Conservation (phyloP, 2,113 vertebrate species). For the Lipophrys pholis region DNA sequence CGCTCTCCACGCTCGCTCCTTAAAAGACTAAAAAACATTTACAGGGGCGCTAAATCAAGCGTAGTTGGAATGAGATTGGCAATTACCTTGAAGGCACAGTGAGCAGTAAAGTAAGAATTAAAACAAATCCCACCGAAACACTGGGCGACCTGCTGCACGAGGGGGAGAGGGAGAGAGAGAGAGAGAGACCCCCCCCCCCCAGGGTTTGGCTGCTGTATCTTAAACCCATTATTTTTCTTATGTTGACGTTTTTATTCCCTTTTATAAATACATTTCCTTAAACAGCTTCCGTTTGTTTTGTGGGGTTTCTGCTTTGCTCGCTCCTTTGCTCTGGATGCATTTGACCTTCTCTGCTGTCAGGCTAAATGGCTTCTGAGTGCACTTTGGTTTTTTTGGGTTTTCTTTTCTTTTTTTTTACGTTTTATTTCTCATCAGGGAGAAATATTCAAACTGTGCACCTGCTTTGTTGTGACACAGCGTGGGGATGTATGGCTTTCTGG, state of each 20-base stretch:
- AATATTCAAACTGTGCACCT: conserved; percentile 28
- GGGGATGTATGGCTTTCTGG: conserved; percentile 23
- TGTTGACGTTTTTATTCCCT: conserved; percentile 73
- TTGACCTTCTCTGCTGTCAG: conserved; percentile 47
- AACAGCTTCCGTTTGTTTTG: conserved; percentile 34
- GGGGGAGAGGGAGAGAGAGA: conserved; percentile 28
- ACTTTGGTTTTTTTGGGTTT: conserved; percentile 9
- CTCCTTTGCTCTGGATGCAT: conserved; percentile 34
- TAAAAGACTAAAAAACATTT: conserved; percentile 69
- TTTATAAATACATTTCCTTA: conserved; percentile 70
- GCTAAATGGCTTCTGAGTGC: conserved; percentile 43
- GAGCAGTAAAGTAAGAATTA: conserved; percentile 64
- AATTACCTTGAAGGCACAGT: conserved; percentile 68
- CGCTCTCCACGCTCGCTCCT: conserved; percentile 58
- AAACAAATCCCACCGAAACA: conserved; percentile 67
- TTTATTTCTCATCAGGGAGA: conserved; percentile 30
- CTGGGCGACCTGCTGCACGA: conserved; percentile 49
- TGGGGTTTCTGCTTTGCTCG: conserved; percentile 42
- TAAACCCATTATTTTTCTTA: conserved; percentile 72
- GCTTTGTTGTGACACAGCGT: conserved; percentile 30
- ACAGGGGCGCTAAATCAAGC: conserved; percentile 69
- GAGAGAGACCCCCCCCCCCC: no score
- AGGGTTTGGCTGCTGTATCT: conserved; percentile 69
- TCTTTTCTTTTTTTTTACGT: background rate
- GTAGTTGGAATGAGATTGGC: conserved; percentile 70